Evolutionary conservation across 2,113 vertebrate genomes (phyloP), one percentile per base, ranked within the genome.

Genomic region (Sorex araneus): DNA sequence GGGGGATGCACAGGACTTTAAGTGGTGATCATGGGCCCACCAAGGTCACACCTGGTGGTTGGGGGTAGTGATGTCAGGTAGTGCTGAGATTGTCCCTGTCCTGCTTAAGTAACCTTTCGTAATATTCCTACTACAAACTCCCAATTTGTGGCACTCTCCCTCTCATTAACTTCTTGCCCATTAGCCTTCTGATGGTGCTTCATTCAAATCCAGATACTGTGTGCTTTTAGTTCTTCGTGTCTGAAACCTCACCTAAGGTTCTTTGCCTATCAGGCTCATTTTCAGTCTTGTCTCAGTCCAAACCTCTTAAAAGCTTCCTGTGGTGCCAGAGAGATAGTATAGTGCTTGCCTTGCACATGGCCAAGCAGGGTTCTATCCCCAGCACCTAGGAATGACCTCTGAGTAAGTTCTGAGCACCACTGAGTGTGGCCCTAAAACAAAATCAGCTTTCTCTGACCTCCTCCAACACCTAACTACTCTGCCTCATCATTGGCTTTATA

Each of bases 81-180:
- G 18, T 54, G 54, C 54, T 54, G 18, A 19, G 54, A 15, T 40
- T 40, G 40, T 7, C 43, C 63, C 63, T 81, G 75, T 27, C 78
- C 75, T 34, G 88, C 88, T 85, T 28, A 81, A 63, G 47, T 60
- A 67, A 15, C 34, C 88, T 88, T 84, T 71, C 57, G n/a, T 36
- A 73, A 81, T 78, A 83, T n/a, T 70, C 47, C 50, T 47, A 36
- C 60, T 79, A 47, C 15, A 3, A 40, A 40, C 27, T 79, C 71
- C 36, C 63, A 3, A 32, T 66, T 85, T 18, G n/a, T 8, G 3
- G 47, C 60, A 57, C 28, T 66, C 30, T 32, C n/a, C 60, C 15
- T 69, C 32, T 82, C 54, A n/a, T 5, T 36, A 45, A 75, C 18
- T 12, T 73, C 40, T 75, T 73, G 57, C 47, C 45, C 71, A 63